Base-by-base conservation (phyloP, 1,140 invertebrate genomes). In the Drosophila micromelanica region DNA sequence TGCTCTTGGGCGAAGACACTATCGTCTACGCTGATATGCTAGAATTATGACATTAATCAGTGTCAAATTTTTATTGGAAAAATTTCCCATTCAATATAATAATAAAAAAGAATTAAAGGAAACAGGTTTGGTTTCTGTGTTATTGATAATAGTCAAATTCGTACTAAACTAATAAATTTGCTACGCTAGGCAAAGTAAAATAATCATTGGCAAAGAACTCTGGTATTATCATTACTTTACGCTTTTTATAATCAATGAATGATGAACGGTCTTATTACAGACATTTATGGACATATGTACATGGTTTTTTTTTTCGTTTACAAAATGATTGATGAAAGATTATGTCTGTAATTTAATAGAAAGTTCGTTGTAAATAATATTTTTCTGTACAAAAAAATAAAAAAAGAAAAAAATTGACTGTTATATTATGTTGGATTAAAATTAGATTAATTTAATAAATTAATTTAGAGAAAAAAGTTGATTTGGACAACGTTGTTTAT, bases 31-130 rank as follows among this genome's bases (percentile, higher is more conserved):
- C 40, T 65, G 52, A 65, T 46, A 56, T 37, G 30, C 42, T 30
- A 13, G 49, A 72, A 43, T 49, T 56, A 65, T 43, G 46, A 37
- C 69, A 72, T 72, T 65, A 72, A 65, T 72, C 62, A 72, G 62
- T 67, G 62, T 65, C 69, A 71, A 64, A 17, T 35, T 56, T 40
- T 42, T 51, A 37, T 65, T 72, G 20, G 17, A 38, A 64, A 71
- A 71, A 52, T 71, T 64, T 32, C 43, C 30, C 15, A 49, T 45
- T 61, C 45, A 43, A 27, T n/a, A n/a, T n/a, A 46, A 37, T 32
- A 46, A 13, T 11, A 52, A n/a, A 27, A 27, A 51, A 51, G 13
- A 38, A 43, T n/a, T 13, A 62, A 68, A 60, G 27, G 8, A 30
- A 56, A 59, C 67, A 12, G 49, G 32, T 45, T 45, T 56, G 9